Evolutionary conservation across 2,888 invertebrate genomes (phyloP).

Genomic region (Aleiodes alternator): DNA sequence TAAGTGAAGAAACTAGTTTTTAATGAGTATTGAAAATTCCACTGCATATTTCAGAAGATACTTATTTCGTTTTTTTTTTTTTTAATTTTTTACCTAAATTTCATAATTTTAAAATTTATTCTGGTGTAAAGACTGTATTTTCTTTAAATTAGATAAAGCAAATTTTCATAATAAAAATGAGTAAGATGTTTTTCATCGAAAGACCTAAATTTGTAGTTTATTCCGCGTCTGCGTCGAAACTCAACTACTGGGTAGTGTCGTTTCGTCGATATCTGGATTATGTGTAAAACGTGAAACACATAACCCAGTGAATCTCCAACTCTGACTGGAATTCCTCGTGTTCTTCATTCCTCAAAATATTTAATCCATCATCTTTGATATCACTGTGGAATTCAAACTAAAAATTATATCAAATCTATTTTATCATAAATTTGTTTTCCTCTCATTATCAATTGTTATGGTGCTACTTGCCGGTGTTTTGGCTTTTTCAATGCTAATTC

Average conservation of each 20-base stretch:
- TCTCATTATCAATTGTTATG: too few species aligned
- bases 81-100: not conserved
- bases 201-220: too few species aligned
- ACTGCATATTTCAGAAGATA: not conserved
- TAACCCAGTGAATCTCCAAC: conserved; percentile 25
- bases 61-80: not conserved
- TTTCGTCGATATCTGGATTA: conserved; percentile 24
- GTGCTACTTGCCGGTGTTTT: too few species aligned
- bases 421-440: too few species aligned
- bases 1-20: too few species aligned
- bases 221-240: conserved; percentile 23
- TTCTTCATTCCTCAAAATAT: not conserved
- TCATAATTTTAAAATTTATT: not conserved
- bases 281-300: not conserved
- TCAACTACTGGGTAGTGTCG: conserved; percentile 7
- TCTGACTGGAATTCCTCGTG: conserved; percentile 16
- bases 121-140: conserved; percentile 30
- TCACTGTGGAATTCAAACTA: not conserved
- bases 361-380: not conserved
- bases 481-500: too few species aligned
- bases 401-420: not conserved
- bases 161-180: too few species aligned
- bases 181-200: too few species aligned
- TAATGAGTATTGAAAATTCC: too few species aligned
- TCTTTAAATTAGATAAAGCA: not conserved